These are phyloP conservation scores for Syngnathus scovelli DNA, from an alignment of 2,113 vertebrate genomes.

Conservation along the genomic window DNA sequence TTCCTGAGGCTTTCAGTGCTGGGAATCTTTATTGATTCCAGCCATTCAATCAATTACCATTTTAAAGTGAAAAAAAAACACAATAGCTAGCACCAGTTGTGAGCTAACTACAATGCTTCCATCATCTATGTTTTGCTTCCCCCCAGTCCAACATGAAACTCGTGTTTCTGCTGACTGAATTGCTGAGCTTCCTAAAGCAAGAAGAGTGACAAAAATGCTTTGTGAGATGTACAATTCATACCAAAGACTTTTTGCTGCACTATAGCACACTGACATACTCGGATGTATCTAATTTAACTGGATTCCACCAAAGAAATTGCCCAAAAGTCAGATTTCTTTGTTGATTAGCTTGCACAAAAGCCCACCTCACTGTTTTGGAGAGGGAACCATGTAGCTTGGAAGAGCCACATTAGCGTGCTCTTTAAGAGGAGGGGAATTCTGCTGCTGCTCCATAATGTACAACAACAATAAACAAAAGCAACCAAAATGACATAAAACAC, in stretches of 20 bases:
- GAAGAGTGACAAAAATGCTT: slow-evolving; percentile 38
- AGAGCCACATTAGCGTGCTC: slow-evolving; percentile 14
- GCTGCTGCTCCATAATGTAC: slow-evolving; percentile 45
- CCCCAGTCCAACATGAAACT: background rate
- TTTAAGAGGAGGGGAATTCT: slow-evolving; percentile 34
- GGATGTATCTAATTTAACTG: background rate
- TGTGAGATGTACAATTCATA: slow-evolving; percentile 44
- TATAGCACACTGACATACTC: background rate
- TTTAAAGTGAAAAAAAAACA: background rate
- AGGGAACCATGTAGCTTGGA: slow-evolving; percentile 7
- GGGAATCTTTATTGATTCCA: background rate
- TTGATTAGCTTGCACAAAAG: slow-evolving; percentile 2
- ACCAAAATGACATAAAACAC: slow-evolving; percentile 56
- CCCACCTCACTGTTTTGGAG: slow-evolving; percentile 45
- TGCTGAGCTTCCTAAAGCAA: slow-evolving; percentile 17
- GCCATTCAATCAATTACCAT: background rate
- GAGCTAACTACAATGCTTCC: slow-evolving; percentile 7
- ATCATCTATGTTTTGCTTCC: slow-evolving; percentile 22
- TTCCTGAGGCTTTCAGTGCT: slow-evolving; percentile 26
- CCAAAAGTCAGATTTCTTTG: background rate
- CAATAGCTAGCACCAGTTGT: background rate
- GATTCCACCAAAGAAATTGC: background rate
- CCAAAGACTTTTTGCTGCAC: slow-evolving; percentile 64
- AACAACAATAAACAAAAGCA: slow-evolving; percentile 45
- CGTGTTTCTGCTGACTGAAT: slow-evolving; percentile 8